Evolutionary conservation across 2,797 vertebrate species (phyloP), one percentile per base, ranked within the genome.

Genomic region (Cynopterus sphinx): DNA sequence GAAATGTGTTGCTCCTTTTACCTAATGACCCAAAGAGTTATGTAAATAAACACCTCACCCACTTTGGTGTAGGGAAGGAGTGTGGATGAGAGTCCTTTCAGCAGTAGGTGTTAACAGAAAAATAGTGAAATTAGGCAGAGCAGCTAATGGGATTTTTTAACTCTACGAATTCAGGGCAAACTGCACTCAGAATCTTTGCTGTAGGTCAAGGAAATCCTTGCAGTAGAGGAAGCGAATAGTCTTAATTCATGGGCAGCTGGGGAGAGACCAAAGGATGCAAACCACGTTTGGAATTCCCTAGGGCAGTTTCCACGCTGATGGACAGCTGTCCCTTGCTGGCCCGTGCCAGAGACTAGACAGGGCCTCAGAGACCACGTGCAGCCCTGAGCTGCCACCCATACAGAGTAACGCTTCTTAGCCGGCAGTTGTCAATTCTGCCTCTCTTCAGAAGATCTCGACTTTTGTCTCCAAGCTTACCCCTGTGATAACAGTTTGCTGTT

Each of bases 21-120:
- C 67, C 63, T 82, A 94, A 89, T 36, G 92, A 92, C 57, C 93
- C 77, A 82, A 93, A 93, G 59, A 89, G 91, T 74, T 70, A 51
- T 51, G 61, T 89, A 92, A 87, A 78, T 70, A 96, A 95, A 84
- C 55, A 84, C 51, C 22, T 81, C 36, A 41, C 12, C 39, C 6
- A 61, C 65, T 78, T 90, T 11, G 5, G 4, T 9, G 6, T 28
- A 36, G 67, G 57, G 49, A 70, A 78, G 70, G 55, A 59, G 3
- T 57, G 19, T 39, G 70, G 84, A 28, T 70, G 16, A 15, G 59
- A 90, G 73, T 6, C 5, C 61, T 86, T 73, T 81, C 39, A 71
- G 73, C 55, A 28, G 43, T 55, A 93, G 57, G 33, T 86, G 15
- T 89, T 33, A 78, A 71, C 86, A 59, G 55, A 73, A 77, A 88